Base-by-base conservation (phyloP, 2,113 vertebrate species). In the Notarius quadriscutis region DNA sequence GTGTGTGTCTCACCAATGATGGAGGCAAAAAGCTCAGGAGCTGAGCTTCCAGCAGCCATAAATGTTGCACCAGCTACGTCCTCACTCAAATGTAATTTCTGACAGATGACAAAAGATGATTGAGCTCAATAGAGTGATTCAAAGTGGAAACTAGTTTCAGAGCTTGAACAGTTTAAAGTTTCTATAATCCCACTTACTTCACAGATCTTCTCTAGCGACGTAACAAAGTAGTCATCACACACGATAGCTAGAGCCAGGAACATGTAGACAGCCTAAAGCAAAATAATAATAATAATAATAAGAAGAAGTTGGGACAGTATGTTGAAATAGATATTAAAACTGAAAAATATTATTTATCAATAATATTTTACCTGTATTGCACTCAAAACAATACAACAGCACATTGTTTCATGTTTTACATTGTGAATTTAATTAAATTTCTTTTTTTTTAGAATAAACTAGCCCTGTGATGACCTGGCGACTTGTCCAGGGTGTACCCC, bases 1-100 rank as follows among this genome's bases (percentile, higher is more conserved):
- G 22, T 20, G 17, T 72, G 79, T 84, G 30, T 57, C 89, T 93
- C 95, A 97, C 97, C 97, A 89, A 97, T 97, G 50, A 97, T 89
- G 48, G 97, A 97, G 51, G 97, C 96, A 87, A 97, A 97, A 25
- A 97, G 94, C 82, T 97, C 97, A 4, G 97, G 97, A 0, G 97
- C 97, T 0, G 97, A 97, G 93, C 97, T 97, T 86, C 97, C 97
- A 9, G 97, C 96, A 50, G 97, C 97, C 97, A 97, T 97, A 92
- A 97, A 97, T 11, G 97, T 97, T 84, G 97, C 97, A 88, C 97
- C 97, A 4, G 97, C 97, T 85, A 97, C 97, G 84, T 97, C 97
- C 92, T 96, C 97, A 18, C 96, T 97, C 90, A 97, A 92, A 88
- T 96, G 95, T 67, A 97, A 94, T 92, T 94, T 96, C 97, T 97